These are phyloP conservation scores for Helicoverpa armigera DNA, from an alignment of 1,140 invertebrate species.

Conservation along the genomic window DNA sequence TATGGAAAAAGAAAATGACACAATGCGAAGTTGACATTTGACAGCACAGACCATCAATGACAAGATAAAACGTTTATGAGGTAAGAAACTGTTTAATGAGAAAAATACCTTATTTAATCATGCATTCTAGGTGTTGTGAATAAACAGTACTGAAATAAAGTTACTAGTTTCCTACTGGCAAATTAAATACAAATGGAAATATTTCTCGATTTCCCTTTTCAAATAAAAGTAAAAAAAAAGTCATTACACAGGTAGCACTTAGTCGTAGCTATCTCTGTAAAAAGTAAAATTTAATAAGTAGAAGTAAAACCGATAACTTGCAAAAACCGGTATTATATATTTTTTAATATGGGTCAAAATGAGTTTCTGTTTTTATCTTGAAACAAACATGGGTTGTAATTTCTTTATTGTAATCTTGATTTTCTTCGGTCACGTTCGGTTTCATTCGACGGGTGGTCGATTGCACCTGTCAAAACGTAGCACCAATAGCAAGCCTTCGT, in stretches of 20 bases:
- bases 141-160: too few species aligned
- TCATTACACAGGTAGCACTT: too few species aligned
- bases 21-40: not conserved
- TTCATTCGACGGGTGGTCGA: slow-evolving; percentile 49
- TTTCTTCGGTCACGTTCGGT: not conserved
- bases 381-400: not conserved
- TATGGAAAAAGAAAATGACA: not conserved
- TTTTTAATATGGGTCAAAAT: too few species aligned
- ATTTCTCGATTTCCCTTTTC: too few species aligned
- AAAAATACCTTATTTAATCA: too few species aligned
- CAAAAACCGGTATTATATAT: not conserved
- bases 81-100: not conserved
- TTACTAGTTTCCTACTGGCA: too few species aligned
- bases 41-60: not conserved
- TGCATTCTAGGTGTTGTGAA: too few species aligned
- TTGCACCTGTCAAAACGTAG: slow-evolving; percentile 57
- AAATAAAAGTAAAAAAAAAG: too few species aligned
- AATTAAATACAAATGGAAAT: too few species aligned
- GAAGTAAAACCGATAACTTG: not conserved
- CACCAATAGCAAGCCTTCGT: slow-evolving; percentile 51
- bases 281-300: not conserved
- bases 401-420: not conserved
- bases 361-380: too few species aligned
- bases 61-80: not conserved
- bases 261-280: not conserved